Percentiles rank a stretch among this genome's conserved stretches.
Conservation (phyloP, 2,797 vertebrate species). For the Danio tinwini region DNA sequence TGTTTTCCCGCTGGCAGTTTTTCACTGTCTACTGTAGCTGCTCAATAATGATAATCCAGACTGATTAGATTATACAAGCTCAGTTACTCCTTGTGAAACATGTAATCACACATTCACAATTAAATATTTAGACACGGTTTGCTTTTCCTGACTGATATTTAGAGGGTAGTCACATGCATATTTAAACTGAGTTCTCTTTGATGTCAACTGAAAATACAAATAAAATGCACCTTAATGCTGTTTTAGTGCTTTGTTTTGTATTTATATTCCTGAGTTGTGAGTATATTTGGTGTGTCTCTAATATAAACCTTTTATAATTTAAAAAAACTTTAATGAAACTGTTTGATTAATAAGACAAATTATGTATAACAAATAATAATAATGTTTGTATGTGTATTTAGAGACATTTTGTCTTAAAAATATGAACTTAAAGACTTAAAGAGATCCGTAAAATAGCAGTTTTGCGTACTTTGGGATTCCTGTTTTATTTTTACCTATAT, state of each 20-base stretch:
- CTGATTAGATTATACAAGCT: neutral
- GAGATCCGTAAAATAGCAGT: no score
- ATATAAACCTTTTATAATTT: no score
- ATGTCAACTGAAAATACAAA: neutral
- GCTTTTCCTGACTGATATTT: neutral
- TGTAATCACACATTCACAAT: neutral
- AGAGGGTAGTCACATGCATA: neutral
- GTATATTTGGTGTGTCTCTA: no score
- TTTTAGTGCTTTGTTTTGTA: neutral
- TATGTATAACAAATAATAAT: no score
- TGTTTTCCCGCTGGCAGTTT: conserved; percentile 4
- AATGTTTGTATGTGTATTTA: no score
- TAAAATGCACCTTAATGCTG: no score
- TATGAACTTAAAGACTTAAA: no score
- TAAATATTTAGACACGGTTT: neutral
- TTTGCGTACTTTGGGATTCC: no score
- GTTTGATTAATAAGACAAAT: no score
- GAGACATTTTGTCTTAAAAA: no score
- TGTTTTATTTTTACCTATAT: no score
- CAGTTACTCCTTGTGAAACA: neutral
- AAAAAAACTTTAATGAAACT: no score
- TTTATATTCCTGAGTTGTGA: neutral
- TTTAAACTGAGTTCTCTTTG: neutral
- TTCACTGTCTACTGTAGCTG: neutral
- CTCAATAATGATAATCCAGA: neutral